Percentiles rank a stretch among this genome's conserved stretches.
Evolutionary conservation across 2,888 invertebrate species (phyloP).

Genomic region (Leuctra nigra): DNA sequence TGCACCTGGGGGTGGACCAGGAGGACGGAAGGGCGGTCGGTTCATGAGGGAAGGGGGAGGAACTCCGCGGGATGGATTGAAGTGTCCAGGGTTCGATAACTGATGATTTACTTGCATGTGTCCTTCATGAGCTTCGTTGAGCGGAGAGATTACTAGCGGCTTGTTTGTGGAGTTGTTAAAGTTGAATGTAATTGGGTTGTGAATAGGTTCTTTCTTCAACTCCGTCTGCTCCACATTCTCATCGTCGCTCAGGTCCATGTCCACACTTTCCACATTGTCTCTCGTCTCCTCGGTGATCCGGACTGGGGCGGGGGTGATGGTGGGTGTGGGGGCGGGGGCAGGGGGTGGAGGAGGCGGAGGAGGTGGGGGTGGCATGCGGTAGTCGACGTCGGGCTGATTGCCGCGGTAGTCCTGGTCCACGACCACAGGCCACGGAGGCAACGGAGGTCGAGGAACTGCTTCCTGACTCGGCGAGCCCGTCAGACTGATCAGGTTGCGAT

Average conservation of each 20-base stretch:
- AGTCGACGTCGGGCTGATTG: conserved; percentile 21
- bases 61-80: too few relatives aligned
- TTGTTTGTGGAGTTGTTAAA: conserved; percentile 19
- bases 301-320: conserved; percentile 3
- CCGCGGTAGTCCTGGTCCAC: conserved; percentile 29
- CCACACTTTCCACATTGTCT: conserved; percentile 73
- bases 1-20: not conserved
- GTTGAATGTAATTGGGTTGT: conserved; percentile 22
- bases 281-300: conserved; percentile 32
- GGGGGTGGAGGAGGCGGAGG: conserved; percentile 4
- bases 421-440: conserved; percentile 32
- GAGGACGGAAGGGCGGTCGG: not conserved
- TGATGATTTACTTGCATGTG: not conserved
- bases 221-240: conserved; percentile 41
- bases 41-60: not conserved
- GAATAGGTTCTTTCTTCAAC: not conserved
- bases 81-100: not conserved
- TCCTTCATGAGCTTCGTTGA: conserved; percentile 20
- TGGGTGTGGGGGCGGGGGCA: not conserved
- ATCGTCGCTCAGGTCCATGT: conserved; percentile 84
- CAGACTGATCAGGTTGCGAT: conserved; percentile 70
- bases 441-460: conserved; percentile 27
- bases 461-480: conserved; percentile 58
- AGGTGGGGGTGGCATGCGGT: not conserved
- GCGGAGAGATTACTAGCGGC: conserved; percentile 18